These are phyloP conservation scores for Nycteola revayana DNA, from an alignment of 2,888 invertebrate species.

Conservation along the genomic window DNA sequence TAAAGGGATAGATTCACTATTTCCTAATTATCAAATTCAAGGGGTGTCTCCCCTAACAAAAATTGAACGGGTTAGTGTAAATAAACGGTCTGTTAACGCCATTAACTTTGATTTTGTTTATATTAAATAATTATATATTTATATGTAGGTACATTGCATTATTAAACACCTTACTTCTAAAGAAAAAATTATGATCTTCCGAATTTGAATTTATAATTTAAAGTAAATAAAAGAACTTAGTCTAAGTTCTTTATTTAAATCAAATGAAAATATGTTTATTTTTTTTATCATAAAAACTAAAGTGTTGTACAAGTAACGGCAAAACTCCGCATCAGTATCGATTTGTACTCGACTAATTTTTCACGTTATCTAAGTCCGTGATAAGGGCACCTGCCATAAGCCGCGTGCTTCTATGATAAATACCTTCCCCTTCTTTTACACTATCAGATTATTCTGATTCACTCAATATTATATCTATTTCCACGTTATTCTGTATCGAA, in stretches of 20 bases:
- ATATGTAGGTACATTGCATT: no score
- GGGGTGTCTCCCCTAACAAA: conserved; percentile 47
- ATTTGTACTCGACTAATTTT: conserved; percentile 67
- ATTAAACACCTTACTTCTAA: no score
- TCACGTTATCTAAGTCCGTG: conserved; percentile 64
- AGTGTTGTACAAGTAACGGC: conserved; percentile 34
- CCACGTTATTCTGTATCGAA: neutral
- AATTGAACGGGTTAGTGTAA: conserved; percentile 36
- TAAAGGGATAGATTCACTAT: conserved; percentile 75
- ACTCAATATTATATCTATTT: conserved; percentile 29
- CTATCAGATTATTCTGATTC: conserved; percentile 45
- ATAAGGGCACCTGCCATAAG: conserved; percentile 64
- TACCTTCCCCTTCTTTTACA: conserved; percentile 58
- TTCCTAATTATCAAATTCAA: conserved; percentile 69
- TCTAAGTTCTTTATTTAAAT: no score
- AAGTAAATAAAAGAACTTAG: no score
- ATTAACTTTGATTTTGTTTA: conserved; percentile 28
- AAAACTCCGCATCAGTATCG: conserved; percentile 57
- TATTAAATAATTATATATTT: no score
- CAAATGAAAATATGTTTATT: no score
- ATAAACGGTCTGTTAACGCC: conserved; percentile 32
- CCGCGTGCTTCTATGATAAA: conserved; percentile 59
- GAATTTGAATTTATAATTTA: no score
- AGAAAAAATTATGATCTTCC: no score
- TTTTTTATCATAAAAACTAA: no score